Base-by-base conservation (phyloP, 2,113 vertebrate genomes). In the Ammospiza nelsoni region DNA sequence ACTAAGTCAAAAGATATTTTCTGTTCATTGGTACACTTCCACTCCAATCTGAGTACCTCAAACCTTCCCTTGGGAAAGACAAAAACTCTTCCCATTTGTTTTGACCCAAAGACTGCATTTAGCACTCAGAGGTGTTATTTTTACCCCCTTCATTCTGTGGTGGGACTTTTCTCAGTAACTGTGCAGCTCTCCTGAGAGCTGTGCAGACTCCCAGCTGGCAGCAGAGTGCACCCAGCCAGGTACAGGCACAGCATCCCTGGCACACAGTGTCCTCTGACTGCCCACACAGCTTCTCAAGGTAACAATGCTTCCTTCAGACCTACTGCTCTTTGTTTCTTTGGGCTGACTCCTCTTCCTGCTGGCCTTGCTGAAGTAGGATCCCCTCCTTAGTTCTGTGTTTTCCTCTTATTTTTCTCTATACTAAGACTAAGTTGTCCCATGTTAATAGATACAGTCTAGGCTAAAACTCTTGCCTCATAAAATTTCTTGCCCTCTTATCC, bases 71-170 rank as follows among this genome's bases (percentile, higher is more conserved):
- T 35, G 41, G 48, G n/a, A 86, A 17, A 67, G 77, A 59, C 41
- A 91, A 25, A 37, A 87, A 43, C 14, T 23, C 68, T 1, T 31
- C 12, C 29, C 23, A n/a, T 37, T 74, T 62, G 41, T 68, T 88
- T 71, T 31, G 54, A 58, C 25, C 62, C 33, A 66, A 61, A 71
- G 29, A 63, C 41, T 19, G 11, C 33, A 33, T 41, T 71, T 9
- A 76, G 37, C 59, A 23, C 18, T 20, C 41, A 10, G 46, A 19
- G n/a, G 31, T 57, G 21, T n/a, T n/a, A 22, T 18, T 43, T 90
- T 74, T 11, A 37, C 12, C 9, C 11, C 3, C 31, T 58, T n/a
- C 0, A 0, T 43, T 57, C 44, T 52, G 18, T 19, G 62, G n/a
- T 5, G 6, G 0, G 6, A 67, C 58, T 59, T 51, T 33, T 22